Conservation (phyloP, 2,888 invertebrate genomes). For the Eupithecia subumbrata region DNA sequence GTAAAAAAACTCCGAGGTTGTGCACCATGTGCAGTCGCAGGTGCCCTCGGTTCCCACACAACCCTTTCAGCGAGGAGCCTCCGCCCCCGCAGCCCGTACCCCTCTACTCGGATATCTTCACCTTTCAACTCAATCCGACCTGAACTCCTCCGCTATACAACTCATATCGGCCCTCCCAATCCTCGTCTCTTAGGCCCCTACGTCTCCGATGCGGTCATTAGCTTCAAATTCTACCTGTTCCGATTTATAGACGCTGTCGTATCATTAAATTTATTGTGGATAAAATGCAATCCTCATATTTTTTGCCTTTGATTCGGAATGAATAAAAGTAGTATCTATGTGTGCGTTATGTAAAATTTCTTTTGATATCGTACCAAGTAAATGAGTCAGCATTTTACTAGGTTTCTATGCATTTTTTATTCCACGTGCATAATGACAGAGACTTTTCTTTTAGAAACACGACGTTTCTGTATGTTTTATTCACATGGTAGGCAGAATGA, state of each 20-base stretch:
- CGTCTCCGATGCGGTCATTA: slow-evolving; percentile 58
- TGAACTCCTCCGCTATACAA: slow-evolving; percentile 29
- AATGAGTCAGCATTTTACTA: slow-evolving; percentile 41
- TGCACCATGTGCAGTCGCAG: slow-evolving; percentile 83
- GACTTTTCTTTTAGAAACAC: slow-evolving; percentile 7
- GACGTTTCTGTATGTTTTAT: background rate
- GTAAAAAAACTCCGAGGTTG: slow-evolving; percentile 76
- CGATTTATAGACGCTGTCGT: slow-evolving; percentile 82
- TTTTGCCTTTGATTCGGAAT: slow-evolving; percentile 70
- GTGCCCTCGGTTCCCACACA: slow-evolving; percentile 85
- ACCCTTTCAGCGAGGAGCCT: slow-evolving; percentile 78
- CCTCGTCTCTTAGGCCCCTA: slow-evolving; percentile 50
- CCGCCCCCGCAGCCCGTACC: slow-evolving; percentile 63
- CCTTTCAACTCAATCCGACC: slow-evolving; percentile 48
- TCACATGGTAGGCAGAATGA: slow-evolving; percentile 1
- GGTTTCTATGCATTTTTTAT: slow-evolving; percentile 25
- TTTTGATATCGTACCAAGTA: slow-evolving; percentile 40
- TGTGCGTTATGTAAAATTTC: slow-evolving; percentile 44
- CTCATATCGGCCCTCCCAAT: slow-evolving; percentile 37
- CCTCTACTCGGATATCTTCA: slow-evolving; percentile 55
- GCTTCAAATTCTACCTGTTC: slow-evolving; percentile 82
- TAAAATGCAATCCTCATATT: slow-evolving; percentile 80
- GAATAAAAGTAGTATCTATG: slow-evolving; percentile 50
- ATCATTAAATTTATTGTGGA: slow-evolving; percentile 84
- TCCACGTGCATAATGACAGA: background rate